Conservation (phyloP, 2,888 invertebrate genomes). For the Neuroscelio doddi region DNA sequence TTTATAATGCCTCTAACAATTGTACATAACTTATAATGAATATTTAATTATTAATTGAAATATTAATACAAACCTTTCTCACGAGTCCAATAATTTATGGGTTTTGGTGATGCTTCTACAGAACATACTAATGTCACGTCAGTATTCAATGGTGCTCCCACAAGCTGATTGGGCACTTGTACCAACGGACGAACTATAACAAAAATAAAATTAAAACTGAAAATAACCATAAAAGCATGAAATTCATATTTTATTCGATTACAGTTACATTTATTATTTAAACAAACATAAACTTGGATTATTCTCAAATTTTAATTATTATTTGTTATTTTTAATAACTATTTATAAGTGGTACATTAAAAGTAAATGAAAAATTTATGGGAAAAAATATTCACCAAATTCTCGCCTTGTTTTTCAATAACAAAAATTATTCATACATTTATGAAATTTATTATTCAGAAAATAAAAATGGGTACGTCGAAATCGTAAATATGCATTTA, state of each 20-base stretch:
- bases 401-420: no score
- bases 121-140: constrained; percentile 89
- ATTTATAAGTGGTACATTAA: no score
- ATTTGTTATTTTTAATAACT: no score
- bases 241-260: no score
- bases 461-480: neutral
- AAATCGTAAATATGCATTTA: constrained; percentile 1
- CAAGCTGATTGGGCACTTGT: constrained; percentile 94
- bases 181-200: constrained; percentile 95
- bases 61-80: constrained; percentile 79
- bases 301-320: no score
- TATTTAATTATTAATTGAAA: neutral
- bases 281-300: no score
- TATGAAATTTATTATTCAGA: neutral
- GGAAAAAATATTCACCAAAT: no score
- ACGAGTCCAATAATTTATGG: constrained; percentile 95
- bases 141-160: constrained; percentile 89
- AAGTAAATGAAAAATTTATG: no score
- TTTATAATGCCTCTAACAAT: neutral
- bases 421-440: neutral
- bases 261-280: no score
- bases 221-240: no score
- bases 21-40: neutral
- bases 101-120: constrained; percentile 93
- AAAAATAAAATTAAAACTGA: no score